A percentile compares a stretch with the other conserved stretches of the same genome.
Evolutionary conservation across 2,888 invertebrate species (phyloP).

Genomic region (Artemia sinica): DNA sequence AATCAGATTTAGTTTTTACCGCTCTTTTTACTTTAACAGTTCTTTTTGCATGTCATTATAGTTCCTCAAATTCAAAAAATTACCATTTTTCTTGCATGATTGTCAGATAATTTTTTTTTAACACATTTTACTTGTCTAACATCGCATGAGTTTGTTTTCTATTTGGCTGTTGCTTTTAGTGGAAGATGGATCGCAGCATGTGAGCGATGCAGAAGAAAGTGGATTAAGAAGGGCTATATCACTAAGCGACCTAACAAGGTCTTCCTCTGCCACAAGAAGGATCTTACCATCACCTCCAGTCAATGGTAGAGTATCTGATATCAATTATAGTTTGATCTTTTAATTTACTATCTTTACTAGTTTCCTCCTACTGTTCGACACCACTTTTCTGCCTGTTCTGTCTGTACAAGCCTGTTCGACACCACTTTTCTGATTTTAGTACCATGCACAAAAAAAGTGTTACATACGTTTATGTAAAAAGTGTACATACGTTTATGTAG

Average conservation of each 20-base stretch:
- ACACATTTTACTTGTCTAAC: conserved; percentile 14
- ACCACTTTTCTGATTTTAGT: too few relatives aligned
- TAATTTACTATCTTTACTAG: too few relatives aligned
- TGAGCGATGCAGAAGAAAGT: conserved; percentile 33
- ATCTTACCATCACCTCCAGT: conserved; percentile 43
- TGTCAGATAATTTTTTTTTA: conserved; percentile 18
- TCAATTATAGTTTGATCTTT: too few relatives aligned
- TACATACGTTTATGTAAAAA: too few relatives aligned
- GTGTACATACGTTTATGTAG: too few relatives aligned
- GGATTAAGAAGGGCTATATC: conserved; percentile 63
- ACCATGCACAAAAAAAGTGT: too few relatives aligned
- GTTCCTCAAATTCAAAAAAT: conserved; percentile 24
- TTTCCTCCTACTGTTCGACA: too few relatives aligned
- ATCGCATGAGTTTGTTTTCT: conserved; percentile 16
- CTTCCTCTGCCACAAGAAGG: conserved; percentile 37
- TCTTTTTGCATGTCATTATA: conserved; percentile 25
- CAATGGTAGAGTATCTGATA: conserved; percentile 36
- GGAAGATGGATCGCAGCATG: conserved; percentile 28
- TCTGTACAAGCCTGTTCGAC: too few relatives aligned
- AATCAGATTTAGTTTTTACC: too few relatives aligned
- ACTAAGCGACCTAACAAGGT: conserved; percentile 49
- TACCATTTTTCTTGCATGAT: conserved; percentile 20
- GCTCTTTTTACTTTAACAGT: conserved; percentile 17
- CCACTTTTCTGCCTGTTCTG: too few relatives aligned
- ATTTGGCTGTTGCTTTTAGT: conserved; percentile 13